These are phyloP conservation scores for Elegia similella DNA, from an alignment of 2,888 invertebrate genomes.

Conservation along the genomic window DNA sequence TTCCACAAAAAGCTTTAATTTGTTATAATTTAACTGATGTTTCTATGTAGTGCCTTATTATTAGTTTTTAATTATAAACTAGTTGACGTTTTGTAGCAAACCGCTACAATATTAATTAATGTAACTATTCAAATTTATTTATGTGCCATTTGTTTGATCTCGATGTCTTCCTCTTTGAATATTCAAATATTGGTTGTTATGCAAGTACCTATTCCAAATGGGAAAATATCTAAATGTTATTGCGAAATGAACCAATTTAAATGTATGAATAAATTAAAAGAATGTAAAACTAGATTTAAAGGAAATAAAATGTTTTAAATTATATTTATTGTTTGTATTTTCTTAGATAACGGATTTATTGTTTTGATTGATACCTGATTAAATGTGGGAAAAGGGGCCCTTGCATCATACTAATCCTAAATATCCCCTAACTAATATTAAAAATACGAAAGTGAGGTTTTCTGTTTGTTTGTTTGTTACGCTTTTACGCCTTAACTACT, in stretches of 20 bases:
- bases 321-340: not conserved
- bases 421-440: too few relatives aligned
- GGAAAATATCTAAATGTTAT: constrained; percentile 11
- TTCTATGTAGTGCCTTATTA: constrained; percentile 45
- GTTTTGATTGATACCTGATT: too few relatives aligned
- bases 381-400: too few relatives aligned
- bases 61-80: constrained; percentile 7
- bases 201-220: constrained; percentile 38
- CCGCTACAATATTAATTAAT: constrained; percentile 23
- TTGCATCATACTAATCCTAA: too few relatives aligned
- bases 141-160: constrained; percentile 74
- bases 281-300: constrained; percentile 6
- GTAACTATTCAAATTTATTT: constrained; percentile 36
- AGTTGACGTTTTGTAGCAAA: not conserved
- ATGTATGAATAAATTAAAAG: not conserved
- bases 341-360: too few relatives aligned
- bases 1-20: constrained; percentile 80
- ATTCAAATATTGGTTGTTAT: constrained; percentile 28
- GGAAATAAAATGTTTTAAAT: not conserved
- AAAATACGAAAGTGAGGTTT: too few relatives aligned
- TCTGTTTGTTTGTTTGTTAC: too few relatives aligned
- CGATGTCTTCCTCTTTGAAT: constrained; percentile 63
- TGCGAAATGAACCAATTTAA: constrained; percentile 17
- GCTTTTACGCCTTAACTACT: too few relatives aligned
- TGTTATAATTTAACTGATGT: constrained; percentile 51